Conservation (phyloP, 2,113 vertebrate genomes). For the Arothron firmamentum region DNA sequence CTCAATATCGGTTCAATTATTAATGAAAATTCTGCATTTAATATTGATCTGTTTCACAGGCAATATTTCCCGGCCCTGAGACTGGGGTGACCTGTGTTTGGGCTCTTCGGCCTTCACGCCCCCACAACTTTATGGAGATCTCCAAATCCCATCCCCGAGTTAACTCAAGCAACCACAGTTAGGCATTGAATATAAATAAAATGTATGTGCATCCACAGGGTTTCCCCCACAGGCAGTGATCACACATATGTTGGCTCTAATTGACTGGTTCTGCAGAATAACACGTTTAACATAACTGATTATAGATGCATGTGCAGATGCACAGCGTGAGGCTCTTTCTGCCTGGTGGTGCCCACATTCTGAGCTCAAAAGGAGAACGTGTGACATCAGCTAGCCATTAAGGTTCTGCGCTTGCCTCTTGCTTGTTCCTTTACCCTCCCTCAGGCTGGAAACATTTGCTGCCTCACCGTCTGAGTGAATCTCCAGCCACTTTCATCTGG, state of each 20-base stretch:
- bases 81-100: background rate
- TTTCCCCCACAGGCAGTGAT: too few relatives aligned
- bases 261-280: background rate
- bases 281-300: background rate
- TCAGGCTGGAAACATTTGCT: constrained; percentile 29
- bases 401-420: constrained; percentile 18
- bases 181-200: too few relatives aligned
- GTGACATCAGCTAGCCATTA: constrained; percentile 34
- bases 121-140: constrained; percentile 1
- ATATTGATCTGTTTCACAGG: background rate
- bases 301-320: background rate
- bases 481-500: constrained; percentile 36
- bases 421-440: constrained; percentile 31
- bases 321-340: constrained; percentile 5
- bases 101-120: background rate
- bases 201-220: background rate
- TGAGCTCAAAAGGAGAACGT: constrained; percentile 17
- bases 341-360: background rate
- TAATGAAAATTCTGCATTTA: background rate
- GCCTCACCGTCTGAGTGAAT: constrained; percentile 54
- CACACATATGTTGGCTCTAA: background rate
- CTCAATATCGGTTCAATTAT: background rate
- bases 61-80: background rate
- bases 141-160: background rate
- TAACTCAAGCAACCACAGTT: background rate